Conservation (phyloP, 2,797 vertebrate genomes). For the Carduelis carduelis region DNA sequence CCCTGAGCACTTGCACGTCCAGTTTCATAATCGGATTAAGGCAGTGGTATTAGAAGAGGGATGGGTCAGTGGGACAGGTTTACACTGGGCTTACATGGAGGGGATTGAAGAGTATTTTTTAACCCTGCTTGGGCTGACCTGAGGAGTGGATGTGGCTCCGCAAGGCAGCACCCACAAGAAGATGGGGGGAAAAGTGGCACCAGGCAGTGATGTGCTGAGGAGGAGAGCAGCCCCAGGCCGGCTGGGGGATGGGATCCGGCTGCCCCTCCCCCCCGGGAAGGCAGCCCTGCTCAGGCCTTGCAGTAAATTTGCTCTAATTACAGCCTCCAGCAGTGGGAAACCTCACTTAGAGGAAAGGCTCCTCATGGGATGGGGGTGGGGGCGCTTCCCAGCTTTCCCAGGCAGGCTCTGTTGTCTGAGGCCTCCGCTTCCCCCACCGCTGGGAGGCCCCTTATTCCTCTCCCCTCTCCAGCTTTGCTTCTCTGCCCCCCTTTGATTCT, state of each 20-base stretch:
- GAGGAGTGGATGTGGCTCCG: neutral
- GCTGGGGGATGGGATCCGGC: conserved; percentile 18
- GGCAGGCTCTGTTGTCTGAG: conserved; percentile 70
- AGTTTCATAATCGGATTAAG: conserved; percentile 71
- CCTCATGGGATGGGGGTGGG: conserved; percentile 58
- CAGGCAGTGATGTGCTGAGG: neutral
- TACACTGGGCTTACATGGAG: conserved; percentile 50
- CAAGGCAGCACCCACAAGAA: neutral
- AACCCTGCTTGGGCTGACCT: conserved; percentile 36
- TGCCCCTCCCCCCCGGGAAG: conserved; percentile 65
- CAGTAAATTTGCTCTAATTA: conserved; percentile 79
- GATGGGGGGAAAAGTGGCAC: conserved; percentile 15
- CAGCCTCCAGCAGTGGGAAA: conserved; percentile 78
- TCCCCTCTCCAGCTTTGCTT: conserved; percentile 60
- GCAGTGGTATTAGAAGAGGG: conserved; percentile 65
- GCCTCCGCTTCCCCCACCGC: conserved; percentile 60
- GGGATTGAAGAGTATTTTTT: conserved; percentile 57
- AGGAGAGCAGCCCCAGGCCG: conserved; percentile 36
- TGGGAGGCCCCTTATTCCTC: conserved; percentile 62
- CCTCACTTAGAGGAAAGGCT: conserved; percentile 76
- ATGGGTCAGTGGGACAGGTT: conserved; percentile 71
- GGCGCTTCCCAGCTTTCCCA: conserved; percentile 64
- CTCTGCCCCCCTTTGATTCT: conserved; percentile 44
- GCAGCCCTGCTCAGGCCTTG: conserved; percentile 71
- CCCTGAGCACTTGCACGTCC: conserved; percentile 64